phyloP scores from a whole-genome alignment of 2,113 vertebrate genomes.

The Pogonocichla stellata region DNA sequence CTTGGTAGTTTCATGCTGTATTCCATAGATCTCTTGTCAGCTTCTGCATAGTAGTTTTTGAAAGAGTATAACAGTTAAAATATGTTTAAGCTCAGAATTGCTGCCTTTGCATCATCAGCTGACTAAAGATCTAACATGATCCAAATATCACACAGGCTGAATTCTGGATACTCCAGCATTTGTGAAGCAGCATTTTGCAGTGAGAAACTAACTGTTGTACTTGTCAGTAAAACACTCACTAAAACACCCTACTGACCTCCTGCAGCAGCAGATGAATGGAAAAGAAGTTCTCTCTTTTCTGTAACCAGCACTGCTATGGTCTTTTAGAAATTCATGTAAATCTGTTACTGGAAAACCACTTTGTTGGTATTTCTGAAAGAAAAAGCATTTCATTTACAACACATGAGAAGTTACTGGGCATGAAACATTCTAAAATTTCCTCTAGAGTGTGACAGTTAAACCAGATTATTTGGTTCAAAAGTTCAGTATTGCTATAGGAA shows the following conservation, averaged over 20 bases:
- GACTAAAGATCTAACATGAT: background rate
- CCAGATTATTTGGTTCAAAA: background rate
- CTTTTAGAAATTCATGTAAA: conserved; percentile 86
- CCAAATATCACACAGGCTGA: background rate
- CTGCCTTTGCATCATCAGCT: background rate
- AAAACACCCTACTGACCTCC: conserved; percentile 72
- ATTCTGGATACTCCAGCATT: background rate
- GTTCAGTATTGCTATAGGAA: background rate
- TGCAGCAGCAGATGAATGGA: conserved; percentile 78
- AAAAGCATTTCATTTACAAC: background rate
- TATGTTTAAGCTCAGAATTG: background rate
- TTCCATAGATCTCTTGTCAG: background rate
- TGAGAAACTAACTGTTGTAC: background rate
- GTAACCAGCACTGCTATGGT: conserved; percentile 41
- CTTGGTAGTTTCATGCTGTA: background rate
- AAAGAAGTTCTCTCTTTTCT: background rate
- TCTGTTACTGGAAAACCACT: conserved; percentile 89
- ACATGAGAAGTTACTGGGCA: background rate
- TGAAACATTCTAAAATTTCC: background rate
- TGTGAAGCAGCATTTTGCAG: background rate
- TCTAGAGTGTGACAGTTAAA: background rate
- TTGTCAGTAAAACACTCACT: background rate
- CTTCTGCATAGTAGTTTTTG: background rate
- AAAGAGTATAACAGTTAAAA: background rate
- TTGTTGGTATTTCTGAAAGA: conserved; percentile 87